A percentile compares a stretch with the other conserved stretches of the same genome.
These are phyloP conservation scores for Sisor rabdophorus DNA, from an alignment of 2,113 vertebrate genomes.

Conservation along the genomic window DNA sequence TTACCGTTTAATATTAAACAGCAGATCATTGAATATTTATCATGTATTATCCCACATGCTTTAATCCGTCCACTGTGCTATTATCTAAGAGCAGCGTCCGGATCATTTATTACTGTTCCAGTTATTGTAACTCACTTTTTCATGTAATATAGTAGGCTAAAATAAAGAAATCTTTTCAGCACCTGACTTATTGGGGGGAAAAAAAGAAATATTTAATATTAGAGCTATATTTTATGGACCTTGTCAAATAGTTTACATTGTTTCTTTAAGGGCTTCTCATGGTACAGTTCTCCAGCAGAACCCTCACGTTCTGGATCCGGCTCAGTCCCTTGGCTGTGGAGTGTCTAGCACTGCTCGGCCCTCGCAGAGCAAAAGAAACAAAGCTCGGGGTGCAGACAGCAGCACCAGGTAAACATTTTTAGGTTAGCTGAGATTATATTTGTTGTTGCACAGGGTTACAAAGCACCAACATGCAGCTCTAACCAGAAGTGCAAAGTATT, in stretches of 20 bases:
- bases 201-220: background rate
- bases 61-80: background rate
- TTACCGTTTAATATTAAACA: no score
- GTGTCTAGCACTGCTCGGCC: conserved; percentile 67
- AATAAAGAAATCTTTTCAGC: background rate
- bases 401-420: conserved; percentile 59
- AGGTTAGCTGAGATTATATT: no score
- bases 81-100: background rate
- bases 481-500: no score
- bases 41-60: background rate
- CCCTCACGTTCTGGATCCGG: conserved; percentile 70
- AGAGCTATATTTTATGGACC: background rate
- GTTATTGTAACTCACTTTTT: background rate
- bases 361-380: conserved; percentile 71
- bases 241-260: background rate
- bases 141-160: background rate
- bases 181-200: background rate
- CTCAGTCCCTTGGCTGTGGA: conserved; percentile 73
- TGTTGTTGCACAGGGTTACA: no score
- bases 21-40: background rate
- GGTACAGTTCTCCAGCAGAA: conserved; percentile 51
- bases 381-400: conserved; percentile 61
- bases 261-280: conserved; percentile 57
- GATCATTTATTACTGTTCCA: background rate
- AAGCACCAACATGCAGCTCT: no score